A percentile compares a stretch with the other conserved stretches of the same genome.
phyloP scores from a whole-genome alignment of 2,113 vertebrate genomes.

The Aleadryas rufinucha region DNA sequence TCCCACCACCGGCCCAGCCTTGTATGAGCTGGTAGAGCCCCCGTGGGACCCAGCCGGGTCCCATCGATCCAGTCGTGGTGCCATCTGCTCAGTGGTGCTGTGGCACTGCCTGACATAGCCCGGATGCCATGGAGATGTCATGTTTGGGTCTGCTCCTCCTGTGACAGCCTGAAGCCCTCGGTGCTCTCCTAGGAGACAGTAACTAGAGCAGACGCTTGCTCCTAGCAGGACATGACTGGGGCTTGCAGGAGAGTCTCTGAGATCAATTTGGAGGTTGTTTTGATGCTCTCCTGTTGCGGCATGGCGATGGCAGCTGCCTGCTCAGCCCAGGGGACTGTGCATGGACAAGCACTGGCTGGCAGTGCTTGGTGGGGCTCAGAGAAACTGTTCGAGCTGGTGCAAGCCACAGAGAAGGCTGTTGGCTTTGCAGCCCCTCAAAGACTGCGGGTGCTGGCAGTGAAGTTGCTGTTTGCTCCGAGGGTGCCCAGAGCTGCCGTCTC shows the following conservation, averaged over 20 bases:
- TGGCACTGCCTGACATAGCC: background rate
- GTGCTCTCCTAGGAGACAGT: constrained; percentile 60
- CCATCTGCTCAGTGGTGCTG: background rate
- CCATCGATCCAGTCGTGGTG: background rate
- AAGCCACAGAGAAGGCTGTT: background rate
- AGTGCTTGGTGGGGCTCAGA: background rate
- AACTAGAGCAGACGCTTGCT: constrained; percentile 33
- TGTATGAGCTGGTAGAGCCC: background rate
- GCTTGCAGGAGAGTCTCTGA: background rate
- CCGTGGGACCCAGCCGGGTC: accelerated
- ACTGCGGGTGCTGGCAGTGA: background rate
- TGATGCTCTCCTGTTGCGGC: background rate
- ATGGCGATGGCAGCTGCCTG: background rate
- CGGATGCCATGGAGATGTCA: constrained; percentile 45
- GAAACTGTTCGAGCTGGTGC: background rate
- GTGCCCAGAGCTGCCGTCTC: background rate
- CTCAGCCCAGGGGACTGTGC: background rate
- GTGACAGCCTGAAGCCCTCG: constrained; percentile 18
- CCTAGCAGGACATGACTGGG: constrained; percentile 19
- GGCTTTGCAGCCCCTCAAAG: background rate
- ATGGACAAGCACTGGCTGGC: background rate
- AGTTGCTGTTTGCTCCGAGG: background rate
- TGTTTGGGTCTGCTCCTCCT: constrained; percentile 41
- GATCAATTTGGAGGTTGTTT: constrained; percentile 47
- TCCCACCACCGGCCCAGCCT: background rate